Evolutionary conservation across 2,113 vertebrate genomes (phyloP).

Genomic region (Carassius carassius): DNA sequence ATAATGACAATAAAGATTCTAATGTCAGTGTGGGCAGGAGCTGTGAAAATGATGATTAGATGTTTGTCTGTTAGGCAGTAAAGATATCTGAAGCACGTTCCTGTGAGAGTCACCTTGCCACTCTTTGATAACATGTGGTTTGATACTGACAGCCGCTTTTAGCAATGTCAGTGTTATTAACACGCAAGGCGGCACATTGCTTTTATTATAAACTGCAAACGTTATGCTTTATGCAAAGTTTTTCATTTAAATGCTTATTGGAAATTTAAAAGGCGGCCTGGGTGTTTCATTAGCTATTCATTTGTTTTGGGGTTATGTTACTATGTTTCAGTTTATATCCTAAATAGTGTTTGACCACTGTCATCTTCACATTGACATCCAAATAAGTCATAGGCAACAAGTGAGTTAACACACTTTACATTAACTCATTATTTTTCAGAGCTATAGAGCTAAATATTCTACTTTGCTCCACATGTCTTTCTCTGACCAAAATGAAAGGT

Average conservation of each 20-base stretch:
- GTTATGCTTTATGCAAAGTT: background rate
- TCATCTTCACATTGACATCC: background rate
- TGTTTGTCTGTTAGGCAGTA: slow-evolving; percentile 31
- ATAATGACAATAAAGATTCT: no score
- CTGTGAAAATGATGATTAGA: slow-evolving; percentile 41
- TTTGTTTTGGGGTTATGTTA: background rate
- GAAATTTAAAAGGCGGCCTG: background rate
- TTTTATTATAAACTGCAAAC: background rate
- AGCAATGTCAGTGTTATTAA: background rate
- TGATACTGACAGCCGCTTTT: slow-evolving; percentile 5
- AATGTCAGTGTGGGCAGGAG: background rate
- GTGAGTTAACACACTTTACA: background rate
- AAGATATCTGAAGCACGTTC: slow-evolving; percentile 24
- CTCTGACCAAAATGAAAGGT: background rate
- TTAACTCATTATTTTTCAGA: no score
- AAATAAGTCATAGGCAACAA: background rate
- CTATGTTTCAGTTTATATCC: background rate
- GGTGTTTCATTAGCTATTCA: background rate
- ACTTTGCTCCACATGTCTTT: background rate
- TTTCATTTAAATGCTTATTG: background rate
- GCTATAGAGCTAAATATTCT: background rate
- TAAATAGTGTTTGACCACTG: background rate
- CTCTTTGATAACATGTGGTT: slow-evolving; percentile 28
- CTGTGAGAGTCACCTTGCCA: slow-evolving; percentile 10
- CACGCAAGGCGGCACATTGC: background rate